These are phyloP conservation scores for Stegostoma tigrinum DNA, from an alignment of 2,113 vertebrate genomes.

Conservation along the genomic window DNA sequence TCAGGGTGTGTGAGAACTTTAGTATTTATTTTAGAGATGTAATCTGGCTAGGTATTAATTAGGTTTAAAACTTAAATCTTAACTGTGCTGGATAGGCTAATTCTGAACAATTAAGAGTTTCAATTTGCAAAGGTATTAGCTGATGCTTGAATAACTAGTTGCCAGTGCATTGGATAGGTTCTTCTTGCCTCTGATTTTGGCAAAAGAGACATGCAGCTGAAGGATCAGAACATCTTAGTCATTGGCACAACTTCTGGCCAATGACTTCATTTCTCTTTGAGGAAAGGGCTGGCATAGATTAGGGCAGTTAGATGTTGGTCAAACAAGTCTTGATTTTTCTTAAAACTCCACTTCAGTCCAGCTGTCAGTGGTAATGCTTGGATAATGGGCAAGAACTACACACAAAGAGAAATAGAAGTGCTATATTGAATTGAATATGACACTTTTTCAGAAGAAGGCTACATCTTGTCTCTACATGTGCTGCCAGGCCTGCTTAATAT, in stretches of 20 bases:
- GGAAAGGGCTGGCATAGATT: neutral
- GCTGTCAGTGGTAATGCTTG: too few relatives aligned
- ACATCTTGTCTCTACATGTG: neutral
- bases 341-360: neutral
- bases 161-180: neutral
- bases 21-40: neutral
- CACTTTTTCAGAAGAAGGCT: neutral
- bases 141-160: neutral
- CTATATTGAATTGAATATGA: neutral
- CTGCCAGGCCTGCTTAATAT: too few relatives aligned
- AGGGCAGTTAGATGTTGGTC: neutral
- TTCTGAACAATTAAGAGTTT: neutral
- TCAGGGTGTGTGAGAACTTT: neutral
- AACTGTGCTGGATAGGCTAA: neutral
- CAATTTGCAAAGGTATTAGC: neutral
- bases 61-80: neutral
- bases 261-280: neutral
- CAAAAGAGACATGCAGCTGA: neutral
- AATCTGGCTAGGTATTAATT: neutral
- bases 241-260: neutral
- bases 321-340: neutral
- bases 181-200: neutral
- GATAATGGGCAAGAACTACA: neutral
- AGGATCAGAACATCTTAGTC: neutral
- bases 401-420: neutral